Percentiles rank a stretch among this genome's conserved stretches.
These are phyloP conservation scores for Hemibagrus wyckioides DNA, from an alignment of 2,113 vertebrate species.

Conservation along the genomic window DNA sequence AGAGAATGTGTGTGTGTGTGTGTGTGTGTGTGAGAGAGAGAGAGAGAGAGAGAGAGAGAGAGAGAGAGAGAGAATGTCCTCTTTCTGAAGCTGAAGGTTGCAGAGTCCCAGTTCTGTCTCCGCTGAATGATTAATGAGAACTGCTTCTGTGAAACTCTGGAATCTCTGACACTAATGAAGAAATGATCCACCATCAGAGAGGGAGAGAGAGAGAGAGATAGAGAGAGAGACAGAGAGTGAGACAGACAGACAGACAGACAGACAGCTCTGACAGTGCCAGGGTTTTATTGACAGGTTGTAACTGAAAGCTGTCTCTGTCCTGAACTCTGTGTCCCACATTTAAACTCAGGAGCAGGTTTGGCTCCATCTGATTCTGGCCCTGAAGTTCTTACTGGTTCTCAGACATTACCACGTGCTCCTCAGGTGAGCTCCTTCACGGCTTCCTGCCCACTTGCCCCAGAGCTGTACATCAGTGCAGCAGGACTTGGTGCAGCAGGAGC, in stretches of 20 bases:
- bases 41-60: not conserved
- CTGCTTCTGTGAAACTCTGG: not conserved
- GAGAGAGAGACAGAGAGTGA: not conserved
- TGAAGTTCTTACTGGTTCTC: not conserved
- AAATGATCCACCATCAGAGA: not conserved
- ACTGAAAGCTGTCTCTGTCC: not conserved
- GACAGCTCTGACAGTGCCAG: not conserved
- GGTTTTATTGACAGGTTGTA: not conserved
- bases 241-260: not conserved
- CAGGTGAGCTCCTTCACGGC: not conserved
- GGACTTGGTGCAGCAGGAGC: not conserved
- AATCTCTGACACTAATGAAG: slow-evolving; percentile 4
- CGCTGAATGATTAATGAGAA: slow-evolving; percentile 39
- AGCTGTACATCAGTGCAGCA: not conserved
- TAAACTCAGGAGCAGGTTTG: not conserved
- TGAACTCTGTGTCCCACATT: not conserved
- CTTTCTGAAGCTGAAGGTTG: slow-evolving; percentile 44
- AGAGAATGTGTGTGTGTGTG: too few relatives aligned
- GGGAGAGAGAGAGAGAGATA: not conserved
- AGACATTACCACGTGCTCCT: not conserved
- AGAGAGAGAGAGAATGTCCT: slow-evolving; percentile 17
- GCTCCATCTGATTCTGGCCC: not conserved
- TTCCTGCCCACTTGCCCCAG: not conserved
- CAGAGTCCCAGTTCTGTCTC: slow-evolving; percentile 49
- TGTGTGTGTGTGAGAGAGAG: not conserved